Evolutionary conservation across 1,140 invertebrate genomes (phyloP).

Genomic region (Physella acuta): DNA sequence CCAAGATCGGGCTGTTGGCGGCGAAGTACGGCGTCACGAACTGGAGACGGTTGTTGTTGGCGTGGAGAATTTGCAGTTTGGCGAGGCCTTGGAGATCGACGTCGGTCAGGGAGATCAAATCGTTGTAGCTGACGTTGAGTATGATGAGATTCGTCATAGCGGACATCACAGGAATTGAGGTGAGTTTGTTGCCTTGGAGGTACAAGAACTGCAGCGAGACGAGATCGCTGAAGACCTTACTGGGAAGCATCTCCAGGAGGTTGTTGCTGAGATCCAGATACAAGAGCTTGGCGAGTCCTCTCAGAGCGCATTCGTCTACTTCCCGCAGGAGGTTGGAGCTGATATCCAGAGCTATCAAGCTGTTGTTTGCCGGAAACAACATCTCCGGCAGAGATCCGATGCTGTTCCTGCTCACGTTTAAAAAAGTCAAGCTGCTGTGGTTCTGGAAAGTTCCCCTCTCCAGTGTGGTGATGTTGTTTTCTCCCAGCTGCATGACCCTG

Average conservation of each 20-base stretch:
- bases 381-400: not conserved
- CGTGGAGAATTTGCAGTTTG: not conserved
- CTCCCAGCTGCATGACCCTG: not conserved
- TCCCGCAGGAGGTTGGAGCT: not conserved
- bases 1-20: not conserved
- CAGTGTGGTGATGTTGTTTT: not conserved
- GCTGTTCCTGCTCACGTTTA: not conserved
- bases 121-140: conserved; percentile 14
- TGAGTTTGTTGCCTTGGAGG: not conserved
- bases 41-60: not conserved
- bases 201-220: not conserved
- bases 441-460: not conserved
- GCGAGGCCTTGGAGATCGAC: not conserved
- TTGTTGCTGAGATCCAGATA: conserved; percentile 4
- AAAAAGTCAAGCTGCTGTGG: not conserved
- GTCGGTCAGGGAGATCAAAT: not conserved
- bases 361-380: not conserved
- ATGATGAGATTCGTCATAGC: not conserved
- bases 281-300: not conserved
- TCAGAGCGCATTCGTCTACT: not conserved
- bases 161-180: not conserved
- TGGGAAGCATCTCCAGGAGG: not conserved
- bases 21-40: not conserved
- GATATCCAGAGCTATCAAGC: not conserved
- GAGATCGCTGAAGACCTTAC: not conserved